These are phyloP conservation scores for Carterocephalus palaemon DNA, from an alignment of 2,888 invertebrate genomes.

Conservation along the genomic window DNA sequence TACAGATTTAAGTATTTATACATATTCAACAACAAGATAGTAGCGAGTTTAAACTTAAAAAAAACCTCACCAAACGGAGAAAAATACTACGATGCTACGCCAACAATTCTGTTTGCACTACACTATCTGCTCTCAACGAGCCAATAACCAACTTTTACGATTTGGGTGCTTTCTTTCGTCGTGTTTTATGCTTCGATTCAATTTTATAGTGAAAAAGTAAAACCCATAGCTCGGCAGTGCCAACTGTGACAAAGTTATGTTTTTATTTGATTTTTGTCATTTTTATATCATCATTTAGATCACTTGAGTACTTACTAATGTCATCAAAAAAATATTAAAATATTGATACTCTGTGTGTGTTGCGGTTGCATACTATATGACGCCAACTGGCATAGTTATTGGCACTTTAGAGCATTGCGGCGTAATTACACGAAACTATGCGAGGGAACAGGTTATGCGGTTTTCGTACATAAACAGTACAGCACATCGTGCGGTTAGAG, in stretches of 20 bases:
- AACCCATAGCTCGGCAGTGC: not conserved
- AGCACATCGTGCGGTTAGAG: constrained; percentile 13
- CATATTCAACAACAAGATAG: not conserved
- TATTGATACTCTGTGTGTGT: not conserved
- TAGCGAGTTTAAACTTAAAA: not conserved
- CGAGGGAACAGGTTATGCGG: constrained; percentile 1
- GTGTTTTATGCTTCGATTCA: not conserved
- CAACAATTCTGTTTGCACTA: constrained; percentile 1
- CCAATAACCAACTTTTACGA: constrained; percentile 5
- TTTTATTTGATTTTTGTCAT: not conserved
- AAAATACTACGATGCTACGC: not conserved
- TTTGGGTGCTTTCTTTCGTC: not conserved
- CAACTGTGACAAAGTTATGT: not conserved
- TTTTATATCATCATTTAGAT: no score
- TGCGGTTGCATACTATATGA: no score
- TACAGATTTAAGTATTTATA: no score
- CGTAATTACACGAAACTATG: constrained; percentile 4
- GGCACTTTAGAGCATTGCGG: constrained; percentile 6
- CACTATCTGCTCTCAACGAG: not conserved
- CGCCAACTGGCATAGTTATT: not conserved
- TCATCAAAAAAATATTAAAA: not conserved
- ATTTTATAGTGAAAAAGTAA: constrained; percentile 10
- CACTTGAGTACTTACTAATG: no score
- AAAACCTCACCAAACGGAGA: not conserved
- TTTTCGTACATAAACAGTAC: not conserved